A percentile compares a stretch with the other conserved stretches of the same genome.
Conservation (phyloP, 1,140 invertebrate genomes). For the Drosophila lini region DNA sequence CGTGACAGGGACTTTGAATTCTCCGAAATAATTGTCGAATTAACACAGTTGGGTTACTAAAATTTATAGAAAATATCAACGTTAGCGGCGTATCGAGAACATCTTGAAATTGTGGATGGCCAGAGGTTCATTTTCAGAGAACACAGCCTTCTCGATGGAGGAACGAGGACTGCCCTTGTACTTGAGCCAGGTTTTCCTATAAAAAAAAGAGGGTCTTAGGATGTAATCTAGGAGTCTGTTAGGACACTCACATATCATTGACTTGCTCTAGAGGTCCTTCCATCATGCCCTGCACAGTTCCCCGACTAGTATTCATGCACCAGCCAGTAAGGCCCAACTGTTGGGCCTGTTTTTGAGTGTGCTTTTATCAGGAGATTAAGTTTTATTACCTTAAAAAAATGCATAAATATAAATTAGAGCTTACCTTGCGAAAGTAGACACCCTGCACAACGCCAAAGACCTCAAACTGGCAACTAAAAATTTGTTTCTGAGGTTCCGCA, state of each 20-base stretch:
- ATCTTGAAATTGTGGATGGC: conserved; percentile 29
- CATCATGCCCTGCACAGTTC: conserved; percentile 59
- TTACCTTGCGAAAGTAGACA: conserved; percentile 61
- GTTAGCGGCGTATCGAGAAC: conserved; percentile 49
- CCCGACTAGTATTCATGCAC: conserved; percentile 63
- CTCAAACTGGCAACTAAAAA: conserved; percentile 57
- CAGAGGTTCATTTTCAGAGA: conserved; percentile 52
- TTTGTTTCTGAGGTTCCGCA: background rate
- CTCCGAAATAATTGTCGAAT: background rate
- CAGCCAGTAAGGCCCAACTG: conserved; percentile 54
- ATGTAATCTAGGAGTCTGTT: too few relatives aligned
- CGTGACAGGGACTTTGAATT: conserved; percentile 14
- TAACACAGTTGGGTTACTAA: background rate
- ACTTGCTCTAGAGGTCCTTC: conserved; percentile 54
- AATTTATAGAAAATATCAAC: background rate
- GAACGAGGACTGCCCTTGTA: conserved; percentile 65
- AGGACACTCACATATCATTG: conserved; percentile 49
- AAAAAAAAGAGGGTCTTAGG: too few relatives aligned
- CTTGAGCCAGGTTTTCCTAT: conserved; percentile 60
- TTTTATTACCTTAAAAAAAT: too few relatives aligned
- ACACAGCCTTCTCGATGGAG: conserved; percentile 54
- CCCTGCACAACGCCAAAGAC: conserved; percentile 60
- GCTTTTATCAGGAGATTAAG: background rate
- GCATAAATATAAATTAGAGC: background rate
- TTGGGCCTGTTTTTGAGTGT: conserved; percentile 57